Conservation (phyloP, 2,113 vertebrate genomes). For the Ellobius talpinus region DNA sequence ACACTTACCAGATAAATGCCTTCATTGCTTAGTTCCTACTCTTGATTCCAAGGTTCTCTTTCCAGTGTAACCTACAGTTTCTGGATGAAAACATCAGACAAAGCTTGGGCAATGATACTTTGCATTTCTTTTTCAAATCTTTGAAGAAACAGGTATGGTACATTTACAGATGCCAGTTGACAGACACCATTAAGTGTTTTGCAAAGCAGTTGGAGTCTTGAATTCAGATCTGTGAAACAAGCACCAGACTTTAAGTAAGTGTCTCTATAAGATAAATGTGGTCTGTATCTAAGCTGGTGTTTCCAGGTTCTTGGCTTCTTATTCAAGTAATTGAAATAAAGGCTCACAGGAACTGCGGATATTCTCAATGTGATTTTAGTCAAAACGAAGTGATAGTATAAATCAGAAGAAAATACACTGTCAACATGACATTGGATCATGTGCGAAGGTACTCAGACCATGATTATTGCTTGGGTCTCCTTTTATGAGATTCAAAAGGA, state of each 20-base stretch:
- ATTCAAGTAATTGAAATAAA: not conserved
- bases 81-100: not conserved
- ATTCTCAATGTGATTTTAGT: not conserved
- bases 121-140: constrained; percentile 44
- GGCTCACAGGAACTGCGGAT: not conserved
- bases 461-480: not conserved
- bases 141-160: constrained; percentile 16
- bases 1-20: not conserved
- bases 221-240: not conserved
- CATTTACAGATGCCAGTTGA: constrained; percentile 20
- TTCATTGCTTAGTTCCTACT: not conserved
- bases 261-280: not conserved
- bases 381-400: not conserved
- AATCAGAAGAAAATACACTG: not conserved
- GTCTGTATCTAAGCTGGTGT: not conserved
- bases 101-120: not conserved
- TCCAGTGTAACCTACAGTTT: not conserved
- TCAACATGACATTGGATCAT: not conserved
- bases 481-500: not conserved
- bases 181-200: not conserved
- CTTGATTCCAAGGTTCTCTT: not conserved
- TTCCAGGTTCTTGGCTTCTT: not conserved
- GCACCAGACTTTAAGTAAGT: not conserved
- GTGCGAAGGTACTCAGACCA: no score
- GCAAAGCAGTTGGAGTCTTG: not conserved